A percentile compares a stretch with the other conserved stretches of the same genome.
Conservation (phyloP, 2,888 invertebrate genomes). For the Vanessa cardui region DNA sequence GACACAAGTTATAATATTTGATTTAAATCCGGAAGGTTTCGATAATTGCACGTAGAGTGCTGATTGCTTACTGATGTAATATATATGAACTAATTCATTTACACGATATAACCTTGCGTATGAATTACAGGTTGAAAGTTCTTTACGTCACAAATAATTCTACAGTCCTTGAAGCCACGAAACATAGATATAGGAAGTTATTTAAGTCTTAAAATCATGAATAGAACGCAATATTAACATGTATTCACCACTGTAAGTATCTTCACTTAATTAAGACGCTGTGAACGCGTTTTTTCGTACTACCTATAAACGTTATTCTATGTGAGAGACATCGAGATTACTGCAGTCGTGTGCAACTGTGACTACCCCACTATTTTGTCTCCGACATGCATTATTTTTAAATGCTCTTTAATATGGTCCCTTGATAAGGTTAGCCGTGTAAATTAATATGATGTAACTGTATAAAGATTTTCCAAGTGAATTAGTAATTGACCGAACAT, state of each 20-base stretch:
- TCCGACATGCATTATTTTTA: constrained; percentile 12
- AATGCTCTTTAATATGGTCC: not conserved
- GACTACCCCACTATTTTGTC: constrained; percentile 21
- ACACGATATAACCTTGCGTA: not conserved
- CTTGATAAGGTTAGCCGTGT: not conserved
- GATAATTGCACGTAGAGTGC: not conserved
- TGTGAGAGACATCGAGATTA: constrained; percentile 40
- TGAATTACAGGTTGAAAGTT: constrained; percentile 1
- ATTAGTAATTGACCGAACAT: too few species aligned
- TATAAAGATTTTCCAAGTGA: not conserved
- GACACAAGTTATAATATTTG: not conserved
- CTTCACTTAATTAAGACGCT: not conserved
- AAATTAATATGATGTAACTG: not conserved
- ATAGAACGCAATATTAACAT: not conserved
- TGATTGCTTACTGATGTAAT: not conserved
- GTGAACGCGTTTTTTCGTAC: constrained; percentile 3
- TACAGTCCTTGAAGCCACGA: not conserved
- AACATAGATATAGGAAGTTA: not conserved
- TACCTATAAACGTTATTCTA: constrained; percentile 25
- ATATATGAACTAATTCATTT: not conserved
- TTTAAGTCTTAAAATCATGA: not conserved
- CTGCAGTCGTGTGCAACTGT: constrained; percentile 34
- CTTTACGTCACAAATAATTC: not conserved
- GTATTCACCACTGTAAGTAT: not conserved
- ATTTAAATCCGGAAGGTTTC: not conserved